These are phyloP conservation scores for Folsomia candida DNA, from an alignment of 2,888 invertebrate genomes.

Conservation along the genomic window DNA sequence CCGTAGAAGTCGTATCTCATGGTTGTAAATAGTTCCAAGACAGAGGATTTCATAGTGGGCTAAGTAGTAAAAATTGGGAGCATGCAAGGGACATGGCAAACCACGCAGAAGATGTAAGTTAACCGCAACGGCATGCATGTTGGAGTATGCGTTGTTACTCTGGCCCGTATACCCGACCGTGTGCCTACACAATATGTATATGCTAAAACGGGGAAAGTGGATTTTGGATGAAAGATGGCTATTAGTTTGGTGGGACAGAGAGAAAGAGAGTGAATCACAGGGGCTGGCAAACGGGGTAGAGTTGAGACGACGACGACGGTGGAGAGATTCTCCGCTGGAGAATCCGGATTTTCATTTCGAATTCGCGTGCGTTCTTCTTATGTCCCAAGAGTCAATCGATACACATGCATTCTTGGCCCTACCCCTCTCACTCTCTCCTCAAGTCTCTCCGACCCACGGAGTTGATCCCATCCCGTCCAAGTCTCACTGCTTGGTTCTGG, in stretches of 20 bases:
- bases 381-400: slow-evolving; percentile 51
- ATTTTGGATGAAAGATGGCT: background rate
- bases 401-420: slow-evolving; percentile 49
- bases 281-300: slow-evolving; percentile 43
- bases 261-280: background rate
- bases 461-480: background rate
- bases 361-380: slow-evolving; percentile 49
- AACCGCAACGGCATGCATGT: background rate
- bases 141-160: background rate
- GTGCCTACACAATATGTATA: background rate
- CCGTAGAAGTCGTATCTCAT: no score
- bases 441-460: background rate
- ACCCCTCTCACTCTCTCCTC: slow-evolving; percentile 25
- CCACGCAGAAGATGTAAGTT: background rate
- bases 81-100: no score
- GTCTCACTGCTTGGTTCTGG: background rate
- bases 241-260: background rate
- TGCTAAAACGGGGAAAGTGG: background rate
- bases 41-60: no score
- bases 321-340: slow-evolving; percentile 23
- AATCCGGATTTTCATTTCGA: slow-evolving; percentile 46
- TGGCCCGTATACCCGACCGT: background rate
- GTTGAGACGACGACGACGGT: slow-evolving; percentile 19
- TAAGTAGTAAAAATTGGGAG: no score
- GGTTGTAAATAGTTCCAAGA: no score